phyloP scores from a whole-genome alignment of 2,113 vertebrate genomes.

The Ranitomeya variabilis region DNA sequence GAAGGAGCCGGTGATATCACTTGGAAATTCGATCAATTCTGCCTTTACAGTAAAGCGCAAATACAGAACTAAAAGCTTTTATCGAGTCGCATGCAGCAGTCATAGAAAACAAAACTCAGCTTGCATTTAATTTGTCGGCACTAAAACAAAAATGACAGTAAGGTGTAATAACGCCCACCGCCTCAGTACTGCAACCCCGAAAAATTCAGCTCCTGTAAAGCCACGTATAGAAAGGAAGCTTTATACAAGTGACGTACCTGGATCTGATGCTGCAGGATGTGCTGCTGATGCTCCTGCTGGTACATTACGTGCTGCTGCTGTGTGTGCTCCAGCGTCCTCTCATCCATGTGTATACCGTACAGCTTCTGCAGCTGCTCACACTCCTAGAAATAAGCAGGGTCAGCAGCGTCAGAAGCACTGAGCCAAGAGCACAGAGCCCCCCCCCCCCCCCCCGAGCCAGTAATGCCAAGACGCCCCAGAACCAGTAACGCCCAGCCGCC shows the following conservation, averaged over 20 bases:
- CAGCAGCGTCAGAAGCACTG: no score
- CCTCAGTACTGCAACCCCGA: no score
- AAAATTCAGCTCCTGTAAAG: no score
- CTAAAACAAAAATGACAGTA: no score
- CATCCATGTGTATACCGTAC: conserved; percentile 90
- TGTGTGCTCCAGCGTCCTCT: conserved; percentile 90
- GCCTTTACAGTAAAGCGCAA: not conserved
- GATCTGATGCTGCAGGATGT: conserved; percentile 91
- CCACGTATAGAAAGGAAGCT: no score
- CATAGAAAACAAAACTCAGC: no score
- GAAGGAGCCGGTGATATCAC: not conserved
- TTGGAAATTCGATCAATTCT: not conserved
- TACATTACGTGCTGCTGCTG: conserved; percentile 97
- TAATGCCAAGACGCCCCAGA: no score
- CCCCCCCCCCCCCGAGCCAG: no score
- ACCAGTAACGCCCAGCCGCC: no score
- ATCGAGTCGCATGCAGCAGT: not conserved
- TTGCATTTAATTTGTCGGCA: no score
- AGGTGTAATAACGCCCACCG: no score
- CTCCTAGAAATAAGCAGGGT: conserved; percentile 73
- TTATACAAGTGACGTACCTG: conserved; percentile 72
- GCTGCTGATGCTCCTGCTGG: conserved; percentile 95
- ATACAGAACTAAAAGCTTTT: not conserved
- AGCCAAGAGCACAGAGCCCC: no score
- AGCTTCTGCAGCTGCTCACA: conserved; percentile 98